phyloP scores from a whole-genome alignment of 2,888 invertebrate species.

The Tridacna gigas region DNA sequence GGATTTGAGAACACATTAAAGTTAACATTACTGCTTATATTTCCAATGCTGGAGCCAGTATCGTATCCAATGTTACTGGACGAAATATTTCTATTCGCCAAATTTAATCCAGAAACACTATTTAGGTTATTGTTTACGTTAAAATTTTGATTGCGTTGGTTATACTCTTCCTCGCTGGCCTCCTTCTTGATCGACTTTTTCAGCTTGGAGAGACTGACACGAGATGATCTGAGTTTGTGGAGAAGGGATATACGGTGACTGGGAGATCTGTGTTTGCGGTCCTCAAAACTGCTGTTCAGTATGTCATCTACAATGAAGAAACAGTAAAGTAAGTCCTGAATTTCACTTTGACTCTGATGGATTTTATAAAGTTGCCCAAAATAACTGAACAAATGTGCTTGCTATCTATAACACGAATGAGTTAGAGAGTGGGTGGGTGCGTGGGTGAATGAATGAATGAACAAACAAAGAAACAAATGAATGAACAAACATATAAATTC shows the following conservation, averaged over 20 bases:
- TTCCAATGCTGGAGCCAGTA: conserved; percentile 13
- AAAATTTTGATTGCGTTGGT: conserved; percentile 17
- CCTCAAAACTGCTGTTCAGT: conserved; percentile 62
- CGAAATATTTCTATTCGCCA: not conserved
- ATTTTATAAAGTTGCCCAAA: no score
- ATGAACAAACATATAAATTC: no score
- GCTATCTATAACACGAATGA: no score
- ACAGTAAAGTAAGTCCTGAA: no score
- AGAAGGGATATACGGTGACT: conserved; percentile 73
- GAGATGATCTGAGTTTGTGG: conserved; percentile 72
- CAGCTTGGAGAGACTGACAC: conserved; percentile 73
- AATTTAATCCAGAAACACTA: conserved; percentile 11
- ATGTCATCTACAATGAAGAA: conserved; percentile 45
- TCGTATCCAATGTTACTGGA: conserved; percentile 2
- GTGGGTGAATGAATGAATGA: no score
- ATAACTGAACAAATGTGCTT: no score
- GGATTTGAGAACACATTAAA: conserved; percentile 22
- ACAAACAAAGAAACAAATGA: no score
- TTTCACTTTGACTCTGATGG: no score
- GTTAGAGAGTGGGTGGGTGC: no score
- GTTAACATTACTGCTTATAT: conserved; percentile 12
- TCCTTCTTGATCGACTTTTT: conserved; percentile 72
- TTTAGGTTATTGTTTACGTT: conserved; percentile 6
- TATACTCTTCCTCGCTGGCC: conserved; percentile 30
- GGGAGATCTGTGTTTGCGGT: conserved; percentile 75